Evolutionary conservation across 2,113 vertebrate genomes (phyloP).

Genomic region (Crotalus tigris): DNA sequence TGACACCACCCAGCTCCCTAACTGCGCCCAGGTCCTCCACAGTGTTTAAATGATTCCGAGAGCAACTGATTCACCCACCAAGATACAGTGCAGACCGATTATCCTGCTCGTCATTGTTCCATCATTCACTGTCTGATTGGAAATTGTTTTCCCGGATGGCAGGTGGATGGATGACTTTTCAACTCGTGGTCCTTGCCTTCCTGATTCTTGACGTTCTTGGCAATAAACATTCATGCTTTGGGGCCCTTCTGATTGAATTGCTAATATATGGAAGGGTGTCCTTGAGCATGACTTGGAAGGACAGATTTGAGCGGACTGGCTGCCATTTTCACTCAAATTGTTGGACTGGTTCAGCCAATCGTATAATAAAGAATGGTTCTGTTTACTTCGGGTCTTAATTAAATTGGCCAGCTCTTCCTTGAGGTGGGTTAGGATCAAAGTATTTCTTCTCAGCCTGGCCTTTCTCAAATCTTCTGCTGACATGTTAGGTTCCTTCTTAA

Average conservation of each 20-base stretch:
- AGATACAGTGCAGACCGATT: not conserved
- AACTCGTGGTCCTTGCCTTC: not conserved
- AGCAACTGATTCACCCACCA: constrained; percentile 16
- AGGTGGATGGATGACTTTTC: not conserved
- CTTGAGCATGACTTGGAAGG: not conserved
- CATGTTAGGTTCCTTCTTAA: not conserved
- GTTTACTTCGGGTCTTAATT: not conserved
- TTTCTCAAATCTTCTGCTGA: not conserved
- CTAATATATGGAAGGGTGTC: not conserved
- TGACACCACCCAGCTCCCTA: constrained; percentile 13
- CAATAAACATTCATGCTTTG: not conserved
- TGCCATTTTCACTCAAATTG: not conserved
- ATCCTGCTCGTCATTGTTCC: not conserved
- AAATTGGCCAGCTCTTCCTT: not conserved
- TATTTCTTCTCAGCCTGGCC: not conserved
- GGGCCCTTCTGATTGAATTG: not conserved
- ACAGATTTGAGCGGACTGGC: not conserved
- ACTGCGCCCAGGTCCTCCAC: constrained; percentile 37
- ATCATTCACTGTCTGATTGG: not conserved
- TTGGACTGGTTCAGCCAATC: not conserved
- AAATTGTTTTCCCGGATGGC: not conserved
- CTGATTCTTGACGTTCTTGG: not conserved
- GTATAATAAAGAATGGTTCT: not conserved
- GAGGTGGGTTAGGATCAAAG: not conserved
- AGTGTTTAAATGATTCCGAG: constrained; percentile 31